Evolutionary conservation across 2,888 invertebrate species (phyloP).

Genomic region (Chironomus riparius): DNA sequence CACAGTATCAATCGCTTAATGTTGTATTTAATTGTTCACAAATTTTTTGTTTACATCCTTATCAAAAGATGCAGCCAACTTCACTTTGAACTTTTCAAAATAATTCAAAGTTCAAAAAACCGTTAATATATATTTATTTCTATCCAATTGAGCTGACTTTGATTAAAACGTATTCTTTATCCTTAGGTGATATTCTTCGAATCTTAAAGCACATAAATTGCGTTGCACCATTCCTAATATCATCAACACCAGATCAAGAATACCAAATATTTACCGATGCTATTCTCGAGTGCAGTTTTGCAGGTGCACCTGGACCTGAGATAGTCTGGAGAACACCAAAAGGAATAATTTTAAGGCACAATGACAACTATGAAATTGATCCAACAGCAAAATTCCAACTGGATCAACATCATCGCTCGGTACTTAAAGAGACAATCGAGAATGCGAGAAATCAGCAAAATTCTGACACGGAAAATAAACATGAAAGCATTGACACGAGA

Average conservation of each 20-base stretch:
- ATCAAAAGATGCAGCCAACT: too few species aligned
- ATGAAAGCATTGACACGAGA: slow-evolving; percentile 13
- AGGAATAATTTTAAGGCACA: slow-evolving; percentile 64
- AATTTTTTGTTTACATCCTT: too few species aligned
- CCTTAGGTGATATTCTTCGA: slow-evolving; percentile 53
- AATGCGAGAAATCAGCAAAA: slow-evolving; percentile 35
- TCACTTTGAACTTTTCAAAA: too few species aligned
- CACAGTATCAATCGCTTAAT: too few species aligned
- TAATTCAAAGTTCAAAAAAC: too few species aligned
- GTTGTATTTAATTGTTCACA: too few species aligned
- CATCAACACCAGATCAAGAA: slow-evolving; percentile 53
- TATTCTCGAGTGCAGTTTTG: slow-evolving; percentile 64
- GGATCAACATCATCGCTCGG: slow-evolving; percentile 18
- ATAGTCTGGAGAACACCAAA: slow-evolving; percentile 80
- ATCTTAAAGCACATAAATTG: slow-evolving; percentile 65
- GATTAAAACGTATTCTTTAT: too few species aligned
- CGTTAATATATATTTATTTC: too few species aligned
- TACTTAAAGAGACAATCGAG: slow-evolving; percentile 6
- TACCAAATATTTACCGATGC: slow-evolving; percentile 58
- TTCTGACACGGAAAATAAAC: slow-evolving; percentile 31
- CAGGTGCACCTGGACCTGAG: slow-evolving; percentile 67
- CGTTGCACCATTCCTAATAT: slow-evolving; percentile 52
- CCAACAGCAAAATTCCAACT: slow-evolving; percentile 31
- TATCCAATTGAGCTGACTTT: too few species aligned
- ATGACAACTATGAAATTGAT: slow-evolving; percentile 42